Conservation (phyloP, 2,113 vertebrate species). For the Dendrocopos noguchii region DNA sequence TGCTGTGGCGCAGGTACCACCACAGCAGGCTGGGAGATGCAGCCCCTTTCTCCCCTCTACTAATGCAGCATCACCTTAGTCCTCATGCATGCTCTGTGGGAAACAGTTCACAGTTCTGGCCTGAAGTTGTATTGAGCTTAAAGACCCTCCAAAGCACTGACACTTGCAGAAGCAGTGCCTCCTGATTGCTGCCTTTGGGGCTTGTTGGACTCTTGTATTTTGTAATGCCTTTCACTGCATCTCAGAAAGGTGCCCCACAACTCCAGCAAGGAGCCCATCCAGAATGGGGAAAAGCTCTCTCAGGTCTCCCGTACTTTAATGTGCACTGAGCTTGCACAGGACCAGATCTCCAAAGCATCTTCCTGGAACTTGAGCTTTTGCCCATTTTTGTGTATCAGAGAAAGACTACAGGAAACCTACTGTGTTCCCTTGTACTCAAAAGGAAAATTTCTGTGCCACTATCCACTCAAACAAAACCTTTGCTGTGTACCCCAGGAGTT, state of each 20-base stretch:
- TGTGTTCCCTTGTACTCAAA: fast-evolving
- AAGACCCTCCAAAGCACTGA: neutral
- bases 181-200: neutral
- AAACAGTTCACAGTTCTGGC: neutral
- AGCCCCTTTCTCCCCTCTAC: conserved; percentile 34
- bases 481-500: fast-evolving
- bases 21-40: conserved; percentile 14
- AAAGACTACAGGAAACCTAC: neutral
- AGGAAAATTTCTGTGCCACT: neutral
- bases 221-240: neutral
- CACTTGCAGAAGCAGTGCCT: neutral
- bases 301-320: neutral
- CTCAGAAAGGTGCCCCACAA: neutral
- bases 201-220: neutral
- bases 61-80: neutral
- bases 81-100: neutral
- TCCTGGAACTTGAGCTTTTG: neutral
- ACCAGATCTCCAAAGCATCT: fast-evolving
- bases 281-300: neutral
- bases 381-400: neutral
- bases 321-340: neutral
- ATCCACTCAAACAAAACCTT: neutral
- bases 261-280: neutral
- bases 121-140: neutral
- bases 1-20: conserved; percentile 39